Evolutionary conservation across 2,797 vertebrate genomes (phyloP), one percentile per base, ranked within the genome.

Genomic region (Coccyzus lansbergi): DNA sequence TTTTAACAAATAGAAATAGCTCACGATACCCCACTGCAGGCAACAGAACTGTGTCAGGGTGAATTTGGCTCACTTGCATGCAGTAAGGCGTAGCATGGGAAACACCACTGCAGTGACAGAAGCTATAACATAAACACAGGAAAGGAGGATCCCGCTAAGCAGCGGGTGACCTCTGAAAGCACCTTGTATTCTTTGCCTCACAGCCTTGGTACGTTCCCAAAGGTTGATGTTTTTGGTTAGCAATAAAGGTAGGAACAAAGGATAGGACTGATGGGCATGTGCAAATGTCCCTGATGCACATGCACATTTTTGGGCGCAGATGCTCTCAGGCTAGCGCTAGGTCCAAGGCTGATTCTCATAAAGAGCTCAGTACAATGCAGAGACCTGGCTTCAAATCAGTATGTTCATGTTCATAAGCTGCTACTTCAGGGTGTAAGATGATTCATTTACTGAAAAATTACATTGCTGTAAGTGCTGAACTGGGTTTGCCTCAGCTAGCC

Each of bases 141-240:
- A 94, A 95, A 94, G 93, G 96, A 95, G 95, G 83, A 69, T 51
- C 85, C 80, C 52, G 72, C 67, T 74, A 31, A 53, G 75, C 86
- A 71, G 70, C 0, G 1, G 19, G 40, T 53, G 69, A 62, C 87
- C 44, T 93, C 84, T 65, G 20, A 67, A 63, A 92, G 40, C 86
- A 49, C 68, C 5, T 68, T 0, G 4, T n/a, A n/a, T 58, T 21
- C 65, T 88, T 48, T 68, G 56, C 88, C 79, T 86, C 42, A 2
- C 28, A 74, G 65, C 65, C 83, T 25, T 6, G 38, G 22, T n/a
- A 18, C 3, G 4, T 76, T 82, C 67, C 31, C 34, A 13, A 33
- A 16, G n/a, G 49, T 12, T 78, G 71, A n/a, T 58, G 80, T 12
- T 52, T 80, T 83, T 58, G 72, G 4, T 72, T 15, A n/a, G 69